phyloP scores from a whole-genome alignment of 2,797 vertebrate species.

The Sardinella longiceps region DNA sequence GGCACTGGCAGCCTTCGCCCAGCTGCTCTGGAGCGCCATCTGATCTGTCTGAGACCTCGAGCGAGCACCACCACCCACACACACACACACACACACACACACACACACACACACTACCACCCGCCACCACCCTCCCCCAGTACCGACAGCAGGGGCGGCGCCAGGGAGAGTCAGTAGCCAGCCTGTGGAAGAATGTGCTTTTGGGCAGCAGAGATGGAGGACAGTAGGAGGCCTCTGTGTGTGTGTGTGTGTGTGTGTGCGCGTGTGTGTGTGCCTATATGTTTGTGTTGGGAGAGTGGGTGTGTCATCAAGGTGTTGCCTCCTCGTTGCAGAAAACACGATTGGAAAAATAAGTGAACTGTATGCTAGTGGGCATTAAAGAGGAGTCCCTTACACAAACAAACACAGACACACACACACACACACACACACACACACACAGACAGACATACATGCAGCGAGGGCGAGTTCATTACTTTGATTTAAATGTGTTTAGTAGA shows the following conservation, averaged over 20 bases:
- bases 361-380: neutral
- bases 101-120: too few species aligned
- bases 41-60: slow-evolving; percentile 20
- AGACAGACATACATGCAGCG: neutral
- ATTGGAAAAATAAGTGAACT: neutral
- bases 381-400: neutral
- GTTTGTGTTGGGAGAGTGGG: neutral
- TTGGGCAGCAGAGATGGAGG: neutral
- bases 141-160: slow-evolving; percentile 3
- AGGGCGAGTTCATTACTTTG: neutral
- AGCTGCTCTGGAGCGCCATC: slow-evolving; percentile 18
- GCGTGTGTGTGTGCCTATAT: neutral
- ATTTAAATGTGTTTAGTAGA: neutral
- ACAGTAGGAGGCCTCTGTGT: neutral
- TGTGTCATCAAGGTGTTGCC: neutral
- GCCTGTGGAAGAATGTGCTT: slow-evolving; percentile 19
- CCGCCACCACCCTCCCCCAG: neutral
- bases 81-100: neutral
- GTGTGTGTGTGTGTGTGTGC: neutral
- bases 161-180: neutral
- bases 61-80: neutral
- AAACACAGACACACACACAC: neutral
- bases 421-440: neutral
- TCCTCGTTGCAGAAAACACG: neutral
- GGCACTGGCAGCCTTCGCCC: slow-evolving; percentile 14